Base-by-base conservation (phyloP, 2,797 vertebrate species). In the Clarias laeviceps region DNA sequence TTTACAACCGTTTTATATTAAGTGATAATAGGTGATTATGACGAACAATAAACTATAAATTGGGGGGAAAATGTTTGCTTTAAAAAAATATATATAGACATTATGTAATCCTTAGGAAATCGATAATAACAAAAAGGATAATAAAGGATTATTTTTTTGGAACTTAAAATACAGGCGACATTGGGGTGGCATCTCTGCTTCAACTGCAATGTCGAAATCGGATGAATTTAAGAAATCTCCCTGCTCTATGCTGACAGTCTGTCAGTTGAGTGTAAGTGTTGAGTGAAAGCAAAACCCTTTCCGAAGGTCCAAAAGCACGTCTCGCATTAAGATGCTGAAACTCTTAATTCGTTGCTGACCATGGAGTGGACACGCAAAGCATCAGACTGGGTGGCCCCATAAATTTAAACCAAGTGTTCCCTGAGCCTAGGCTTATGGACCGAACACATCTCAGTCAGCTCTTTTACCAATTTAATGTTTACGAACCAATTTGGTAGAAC, bases 301-400 rank as follows among this genome's bases (percentile, higher is more conserved):
- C 83, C 83, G 80, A 85, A 69, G 17, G 45, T 62, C 62, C 27
- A 17, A 68, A 20, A 40, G 22, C 22, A 57, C 82, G 57, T 72
- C 69, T 85, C 70, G 40, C 24, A 34, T 57, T 85, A 79, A 77
- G 54, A 82, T 15, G 69, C 72, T 69, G 45, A 83, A 74, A 84
- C 85, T 65, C 73, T 89, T 80, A 80, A 88, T 83, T 59, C 32
- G 84, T 34, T 89, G 88, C 89, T 79, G 83, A 87, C 84, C 62
- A 61, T 78, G 72, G 78, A 69, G 88, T 82, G 85, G 82, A 92
- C 91, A 93, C 89, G 88, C 84, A 76, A 85, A 90, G 90, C 82
- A 88, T 88, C 91, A 84, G 82, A 72, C 91, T 94, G 94, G 95
- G 93, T 94, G 94, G 94, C 94, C 90, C 76, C 90, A 88, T 89